A percentile compares a stretch with the other conserved stretches of the same genome.
phyloP scores from a whole-genome alignment of 1,140 invertebrate species.

The Lethrus apterus region DNA sequence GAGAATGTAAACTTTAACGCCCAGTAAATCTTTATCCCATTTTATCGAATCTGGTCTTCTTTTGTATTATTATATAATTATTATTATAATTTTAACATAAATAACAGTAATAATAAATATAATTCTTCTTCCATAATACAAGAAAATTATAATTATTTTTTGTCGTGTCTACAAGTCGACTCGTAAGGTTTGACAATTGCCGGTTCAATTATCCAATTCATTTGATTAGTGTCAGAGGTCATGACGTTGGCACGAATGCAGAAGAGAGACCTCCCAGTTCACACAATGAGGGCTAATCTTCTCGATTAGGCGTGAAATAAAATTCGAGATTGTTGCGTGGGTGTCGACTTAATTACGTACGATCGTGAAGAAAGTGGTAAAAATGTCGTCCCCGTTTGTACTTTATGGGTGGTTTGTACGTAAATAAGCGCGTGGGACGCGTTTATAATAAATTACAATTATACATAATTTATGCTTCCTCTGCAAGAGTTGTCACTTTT shows the following conservation, averaged over 20 bases:
- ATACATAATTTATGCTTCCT: too few relatives aligned
- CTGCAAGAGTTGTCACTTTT: too few relatives aligned
- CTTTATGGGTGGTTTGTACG: too few relatives aligned
- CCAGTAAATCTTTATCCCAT: background rate
- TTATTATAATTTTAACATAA: too few relatives aligned
- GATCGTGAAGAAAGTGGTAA: too few relatives aligned
- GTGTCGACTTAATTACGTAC: constrained; percentile 9
- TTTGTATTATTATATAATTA: too few relatives aligned
- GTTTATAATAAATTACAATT: too few relatives aligned
- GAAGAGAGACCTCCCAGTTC: constrained; percentile 17
- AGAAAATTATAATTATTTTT: background rate
- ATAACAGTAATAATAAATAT: too few relatives aligned
- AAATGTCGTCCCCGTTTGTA: too few relatives aligned
- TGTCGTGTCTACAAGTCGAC: constrained; percentile 2
- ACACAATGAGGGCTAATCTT: constrained; percentile 16
- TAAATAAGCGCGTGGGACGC: too few relatives aligned
- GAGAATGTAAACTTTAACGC: background rate
- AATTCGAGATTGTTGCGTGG: constrained; percentile 14
- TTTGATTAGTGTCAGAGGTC: constrained; percentile 21
- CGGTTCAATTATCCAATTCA: constrained; percentile 24
- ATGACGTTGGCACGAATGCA: constrained; percentile 15
- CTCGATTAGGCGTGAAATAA: constrained; percentile 20
- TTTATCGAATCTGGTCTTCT: too few relatives aligned
- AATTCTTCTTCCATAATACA: too few relatives aligned
- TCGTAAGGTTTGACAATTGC: constrained; percentile 16